Evolutionary conservation across 2,888 invertebrate genomes (phyloP).

Genomic region (Pharmacophagus antenor): DNA sequence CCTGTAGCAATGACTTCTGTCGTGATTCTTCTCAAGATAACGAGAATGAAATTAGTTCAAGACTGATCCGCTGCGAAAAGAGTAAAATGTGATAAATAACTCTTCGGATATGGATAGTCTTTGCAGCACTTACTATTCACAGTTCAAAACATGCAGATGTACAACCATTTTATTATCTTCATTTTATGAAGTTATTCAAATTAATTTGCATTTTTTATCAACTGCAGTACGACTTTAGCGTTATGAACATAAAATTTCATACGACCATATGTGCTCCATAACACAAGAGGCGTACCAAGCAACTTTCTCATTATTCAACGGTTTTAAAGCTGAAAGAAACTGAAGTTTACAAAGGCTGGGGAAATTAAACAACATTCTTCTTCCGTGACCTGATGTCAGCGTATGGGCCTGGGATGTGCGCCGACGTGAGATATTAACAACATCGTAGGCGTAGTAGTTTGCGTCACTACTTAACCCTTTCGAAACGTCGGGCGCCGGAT

Average conservation of each 20-base stretch:
- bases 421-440: slow-evolving; percentile 16
- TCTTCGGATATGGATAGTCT: no score
- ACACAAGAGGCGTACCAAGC: slow-evolving; percentile 13
- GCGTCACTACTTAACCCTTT: neutral
- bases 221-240: no score
- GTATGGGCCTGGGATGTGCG: slow-evolving; percentile 7
- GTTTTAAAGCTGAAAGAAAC: slow-evolving; percentile 19
- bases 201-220: neutral
- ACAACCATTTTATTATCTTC: no score
- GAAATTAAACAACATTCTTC: slow-evolving; percentile 23
- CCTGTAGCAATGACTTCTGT: no score
- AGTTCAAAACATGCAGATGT: no score
- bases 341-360: slow-evolving; percentile 18
- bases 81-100: no score
- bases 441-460: neutral
- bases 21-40: no score
- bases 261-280: neutral
- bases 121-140: no score
- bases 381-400: slow-evolving; percentile 22
- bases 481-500: no score
- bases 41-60: no score
- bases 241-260: neutral
- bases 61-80: no score
- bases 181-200: neutral
- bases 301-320: slow-evolving; percentile 24